These are phyloP conservation scores for Callosobruchus maculatus DNA, from an alignment of 2,888 invertebrate genomes.

Conservation along the genomic window DNA sequence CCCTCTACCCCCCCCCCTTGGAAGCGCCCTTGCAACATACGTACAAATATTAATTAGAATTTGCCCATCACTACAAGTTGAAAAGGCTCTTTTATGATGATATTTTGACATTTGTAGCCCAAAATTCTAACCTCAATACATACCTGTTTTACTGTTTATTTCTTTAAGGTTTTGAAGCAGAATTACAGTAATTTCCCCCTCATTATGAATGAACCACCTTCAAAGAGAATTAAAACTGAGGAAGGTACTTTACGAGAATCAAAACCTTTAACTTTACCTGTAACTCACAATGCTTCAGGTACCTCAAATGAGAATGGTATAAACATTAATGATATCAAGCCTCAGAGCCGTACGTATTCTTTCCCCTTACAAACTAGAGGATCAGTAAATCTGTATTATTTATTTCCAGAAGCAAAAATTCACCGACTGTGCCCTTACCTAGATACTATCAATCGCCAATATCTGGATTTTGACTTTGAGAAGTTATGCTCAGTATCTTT, in stretches of 20 bases:
- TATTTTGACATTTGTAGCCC: too few species aligned
- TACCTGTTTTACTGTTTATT: too few species aligned
- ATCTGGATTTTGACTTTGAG: conserved; percentile 99
- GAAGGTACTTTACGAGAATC: not conserved
- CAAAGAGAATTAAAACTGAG: not conserved
- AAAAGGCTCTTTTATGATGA: too few species aligned
- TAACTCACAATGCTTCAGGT: not conserved
- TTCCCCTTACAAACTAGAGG: not conserved
- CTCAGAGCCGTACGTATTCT: not conserved
- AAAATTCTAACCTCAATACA: too few species aligned
- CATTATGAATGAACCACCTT: not conserved
- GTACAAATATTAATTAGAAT: too few species aligned
- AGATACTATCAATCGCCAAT: conserved; percentile 95
- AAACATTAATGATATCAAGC: not conserved
- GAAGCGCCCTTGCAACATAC: too few species aligned
- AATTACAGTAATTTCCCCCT: not conserved
- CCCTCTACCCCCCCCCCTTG: too few species aligned
- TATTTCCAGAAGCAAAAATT: not conserved
- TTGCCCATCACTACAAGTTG: too few species aligned
- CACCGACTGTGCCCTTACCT: conserved; percentile 82
- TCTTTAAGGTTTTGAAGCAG: too few species aligned
- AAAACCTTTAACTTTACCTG: not conserved
- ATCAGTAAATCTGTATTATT: too few species aligned
- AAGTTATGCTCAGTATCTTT: conserved; percentile 97
- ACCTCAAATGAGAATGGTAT: not conserved